Base-by-base conservation (phyloP, 2,888 invertebrate species). In the Cacoxenus indagator region DNA sequence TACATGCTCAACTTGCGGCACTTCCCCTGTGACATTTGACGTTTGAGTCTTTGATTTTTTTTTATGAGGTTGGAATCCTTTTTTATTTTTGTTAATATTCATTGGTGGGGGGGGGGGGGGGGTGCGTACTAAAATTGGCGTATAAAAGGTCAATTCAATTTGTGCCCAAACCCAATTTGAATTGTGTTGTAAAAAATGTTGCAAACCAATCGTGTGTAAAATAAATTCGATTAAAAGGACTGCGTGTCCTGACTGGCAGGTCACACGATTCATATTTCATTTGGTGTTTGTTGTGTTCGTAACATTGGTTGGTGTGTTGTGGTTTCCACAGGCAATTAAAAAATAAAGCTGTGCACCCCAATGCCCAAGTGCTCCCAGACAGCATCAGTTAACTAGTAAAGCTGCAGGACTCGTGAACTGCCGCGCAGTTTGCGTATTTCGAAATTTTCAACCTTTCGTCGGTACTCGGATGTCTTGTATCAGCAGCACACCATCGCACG, bases 101-200 rank as follows among this genome's bases (percentile, higher is more conserved):
- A 11, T 37, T 37, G 6, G 5, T 57, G 1, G 9, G 43, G n/a
- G n/a, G n/a, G n/a, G n/a, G n/a, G n/a, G n/a, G n/a, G n/a, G n/a
- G n/a, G n/a, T n/a, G 6, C 17, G 11, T 61, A 24, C 31, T 17
- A 17, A 9, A n/a, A 17, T 59, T 31, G 14, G 29, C 17, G 8
- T 61, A 14, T 24, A 24, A 62, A 62, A 62, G 61, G 61, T 45
- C 43, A 62, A 62, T 62, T 62, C 11, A 62, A 62, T 62, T 62
- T 62, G 14, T 43, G 14, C 14, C 27, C 26, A 55, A 51, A 51
- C 22, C n/a, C n/a, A n/a, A n/a, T n/a, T n/a, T n/a, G n/a, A n/a
- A n/a, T n/a, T n/a, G n/a, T n/a, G n/a, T n/a, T n/a, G n/a, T n/a
- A 22, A 51, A 14, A 55, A 55, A 27, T 24, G 24, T 26, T 2